phyloP scores from a whole-genome alignment of 2,888 invertebrate genomes.

The Oligia latruncula region DNA sequence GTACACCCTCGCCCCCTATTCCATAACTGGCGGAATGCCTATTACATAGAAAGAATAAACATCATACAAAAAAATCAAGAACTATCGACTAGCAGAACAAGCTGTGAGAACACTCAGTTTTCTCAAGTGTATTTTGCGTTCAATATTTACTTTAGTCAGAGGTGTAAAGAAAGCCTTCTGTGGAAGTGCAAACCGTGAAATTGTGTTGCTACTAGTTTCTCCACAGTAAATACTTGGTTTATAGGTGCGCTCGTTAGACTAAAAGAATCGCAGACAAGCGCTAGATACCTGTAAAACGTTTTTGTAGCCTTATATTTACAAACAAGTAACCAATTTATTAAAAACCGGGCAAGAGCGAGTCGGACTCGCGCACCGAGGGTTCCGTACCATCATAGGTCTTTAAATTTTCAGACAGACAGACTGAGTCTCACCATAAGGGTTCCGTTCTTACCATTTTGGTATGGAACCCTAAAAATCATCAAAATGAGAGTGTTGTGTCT shows the following conservation, averaged over 20 bases:
- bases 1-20: not conserved
- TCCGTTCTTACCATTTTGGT: too few relatives aligned
- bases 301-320: too few relatives aligned
- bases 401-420: too few relatives aligned
- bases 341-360: too few relatives aligned
- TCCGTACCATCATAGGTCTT: too few relatives aligned
- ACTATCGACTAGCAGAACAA: not conserved
- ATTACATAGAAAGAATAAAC: not conserved
- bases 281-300: not conserved
- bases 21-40: not conserved
- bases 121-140: constrained; percentile 61
- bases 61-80: not conserved
- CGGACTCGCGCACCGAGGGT: too few relatives aligned
- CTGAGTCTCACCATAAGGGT: too few relatives aligned
- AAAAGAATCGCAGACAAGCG: constrained; percentile 22
- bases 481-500: too few relatives aligned
- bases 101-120: constrained; percentile 35
- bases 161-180: constrained; percentile 66
- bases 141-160: constrained; percentile 66
- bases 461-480: too few relatives aligned
- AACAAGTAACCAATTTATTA: too few relatives aligned
- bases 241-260: constrained; percentile 8
- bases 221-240: constrained; percentile 54
- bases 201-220: constrained; percentile 63
- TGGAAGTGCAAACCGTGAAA: constrained; percentile 64